Percentiles rank a stretch among this genome's conserved stretches.
These are phyloP conservation scores for Periophthalmus modestus DNA, from an alignment of 2,113 vertebrate species.

Conservation along the genomic window DNA sequence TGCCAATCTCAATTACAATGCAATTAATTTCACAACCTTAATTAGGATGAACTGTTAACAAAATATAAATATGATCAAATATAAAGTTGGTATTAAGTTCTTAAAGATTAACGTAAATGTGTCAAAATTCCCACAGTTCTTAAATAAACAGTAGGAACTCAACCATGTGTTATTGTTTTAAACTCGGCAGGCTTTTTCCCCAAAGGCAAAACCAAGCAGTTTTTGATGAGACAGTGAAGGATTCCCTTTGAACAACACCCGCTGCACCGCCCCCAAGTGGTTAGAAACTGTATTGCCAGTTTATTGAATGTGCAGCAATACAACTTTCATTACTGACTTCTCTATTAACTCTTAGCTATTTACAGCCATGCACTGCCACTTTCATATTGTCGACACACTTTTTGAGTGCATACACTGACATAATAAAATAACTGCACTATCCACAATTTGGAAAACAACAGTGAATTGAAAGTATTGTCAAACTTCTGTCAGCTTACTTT, in stretches of 20 bases:
- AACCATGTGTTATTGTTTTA: slow-evolving; percentile 1
- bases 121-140: not conserved
- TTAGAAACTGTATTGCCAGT: not conserved
- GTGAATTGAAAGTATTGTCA: too few relatives aligned
- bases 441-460: not conserved
- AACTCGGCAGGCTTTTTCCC: slow-evolving; percentile 1
- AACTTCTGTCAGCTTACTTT: too few relatives aligned
- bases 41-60: not conserved
- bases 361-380: not conserved
- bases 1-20: too few relatives aligned
- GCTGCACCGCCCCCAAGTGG: not conserved
- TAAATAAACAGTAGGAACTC: not conserved
- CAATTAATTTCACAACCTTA: too few relatives aligned
- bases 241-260: not conserved
- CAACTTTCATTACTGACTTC: not conserved
- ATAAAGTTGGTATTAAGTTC: not conserved
- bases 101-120: not conserved
- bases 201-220: not conserved
- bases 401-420: not conserved
- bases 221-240: not conserved
- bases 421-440: not conserved
- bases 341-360: not conserved
- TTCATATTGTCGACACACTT: not conserved
- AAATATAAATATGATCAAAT: too few relatives aligned
- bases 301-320: not conserved